phyloP scores from a whole-genome alignment of 2,888 invertebrate species.

The Blastobasis adustella region DNA sequence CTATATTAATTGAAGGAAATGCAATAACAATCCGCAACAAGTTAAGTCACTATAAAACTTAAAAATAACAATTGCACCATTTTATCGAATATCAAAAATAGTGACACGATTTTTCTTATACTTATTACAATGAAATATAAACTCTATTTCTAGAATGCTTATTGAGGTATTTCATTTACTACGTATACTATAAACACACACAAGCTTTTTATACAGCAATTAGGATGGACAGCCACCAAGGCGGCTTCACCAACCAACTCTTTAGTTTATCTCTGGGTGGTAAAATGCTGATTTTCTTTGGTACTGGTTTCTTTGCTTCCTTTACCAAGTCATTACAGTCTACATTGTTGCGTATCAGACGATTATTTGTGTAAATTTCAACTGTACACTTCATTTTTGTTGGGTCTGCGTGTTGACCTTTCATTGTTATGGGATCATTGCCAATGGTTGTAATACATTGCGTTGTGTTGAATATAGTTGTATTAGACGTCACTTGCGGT shows the following conservation, averaged over 20 bases:
- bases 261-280: constrained; percentile 45
- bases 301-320: constrained; percentile 50
- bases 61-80: too few relatives aligned
- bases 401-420: constrained; percentile 37
- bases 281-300: constrained; percentile 28
- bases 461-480: constrained; percentile 27
- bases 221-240: constrained; percentile 62
- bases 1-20: too few relatives aligned
- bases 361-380: constrained; percentile 41
- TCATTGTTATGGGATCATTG: constrained; percentile 44
- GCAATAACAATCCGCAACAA: too few relatives aligned
- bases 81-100: too few relatives aligned
- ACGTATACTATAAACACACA: too few relatives aligned
- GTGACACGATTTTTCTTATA: too few relatives aligned
- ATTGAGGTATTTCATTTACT: too few relatives aligned
- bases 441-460: constrained; percentile 28
- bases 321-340: constrained; percentile 44
- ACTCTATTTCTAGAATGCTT: too few relatives aligned
- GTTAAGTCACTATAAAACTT: too few relatives aligned
- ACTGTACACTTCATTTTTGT: constrained; percentile 45
- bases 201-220: constrained; percentile 34
- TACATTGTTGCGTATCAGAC: constrained; percentile 34
- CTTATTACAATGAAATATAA: too few relatives aligned
- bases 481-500: constrained; percentile 6
- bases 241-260: constrained; percentile 51